Base-by-base conservation (phyloP, 2,113 vertebrate genomes). In the Larimichthys crocea region DNA sequence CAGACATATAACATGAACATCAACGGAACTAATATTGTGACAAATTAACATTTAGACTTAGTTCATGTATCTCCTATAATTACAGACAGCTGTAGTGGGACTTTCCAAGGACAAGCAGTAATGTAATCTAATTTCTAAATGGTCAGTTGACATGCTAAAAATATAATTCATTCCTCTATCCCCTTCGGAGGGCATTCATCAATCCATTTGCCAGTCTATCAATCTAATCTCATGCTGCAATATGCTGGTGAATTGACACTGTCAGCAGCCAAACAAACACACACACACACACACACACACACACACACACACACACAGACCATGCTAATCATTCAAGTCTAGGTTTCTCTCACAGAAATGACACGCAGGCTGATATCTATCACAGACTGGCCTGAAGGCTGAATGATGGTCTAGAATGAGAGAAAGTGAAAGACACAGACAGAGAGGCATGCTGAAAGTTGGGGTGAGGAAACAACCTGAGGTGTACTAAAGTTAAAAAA, bases 51-150 rank as follows among this genome's bases (percentile, higher is more conserved):
- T 63, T 19, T 17, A 65, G 0, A 61, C n/a, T 76, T 44, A 20
- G 29, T 52, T 59, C 1, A 55, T 78, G 10, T 24, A 42, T 8
- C 59, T 42, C 16, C 10, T 50, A 12, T 29, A 35, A 42, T 52
- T 42, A 42, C 22, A 81, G 29, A 15, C 9, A 64, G 59, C 48
- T 57, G 55, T 42, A 4, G 49, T 22, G 61, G 50, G 68, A 53
- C 16, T 65, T 5, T 63, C 64, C 24, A 19, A 24, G 42, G 15
- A 10, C 26, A 5, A 14, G 59, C 17, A 55, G 46, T 48, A 35
- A 62, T 70, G 6, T 55, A 55, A 64, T 72, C 14, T 19, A 22
- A 70, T 79, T 80, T 89, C 20, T 12, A 77, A 76, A 76, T 42
- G 26, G 50, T 22, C 22, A 8, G 17, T 52, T 4, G 19, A 74